Evolutionary conservation across 2,797 vertebrate genomes (phyloP).

Genomic region (Acestrorhynchus altus): DNA sequence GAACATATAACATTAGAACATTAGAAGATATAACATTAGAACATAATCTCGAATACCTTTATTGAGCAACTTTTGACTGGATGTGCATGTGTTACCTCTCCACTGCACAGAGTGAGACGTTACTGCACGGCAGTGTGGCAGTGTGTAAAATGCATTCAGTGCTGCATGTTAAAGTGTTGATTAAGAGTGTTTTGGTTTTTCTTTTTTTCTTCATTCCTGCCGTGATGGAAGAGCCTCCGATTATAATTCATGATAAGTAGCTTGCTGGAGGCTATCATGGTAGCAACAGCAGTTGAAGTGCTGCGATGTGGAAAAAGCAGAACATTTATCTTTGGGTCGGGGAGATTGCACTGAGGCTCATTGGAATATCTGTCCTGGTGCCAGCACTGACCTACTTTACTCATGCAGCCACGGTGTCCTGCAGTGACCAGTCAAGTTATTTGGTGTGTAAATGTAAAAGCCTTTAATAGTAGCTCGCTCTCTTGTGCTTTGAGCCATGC

Average conservation of each 20-base stretch:
- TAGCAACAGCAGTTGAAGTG: slow-evolving; percentile 11
- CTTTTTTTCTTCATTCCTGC: slow-evolving; percentile 1
- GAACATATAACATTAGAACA: neutral
- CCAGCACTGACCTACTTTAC: slow-evolving; percentile 75
- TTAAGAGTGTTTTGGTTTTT: slow-evolving; percentile 42
- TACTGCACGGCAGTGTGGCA: slow-evolving; percentile 4
- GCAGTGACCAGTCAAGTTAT: slow-evolving; percentile 61
- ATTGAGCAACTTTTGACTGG: no score
- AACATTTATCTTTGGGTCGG: slow-evolving; percentile 21
- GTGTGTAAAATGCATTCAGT: slow-evolving; percentile 29
- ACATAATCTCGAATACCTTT: neutral
- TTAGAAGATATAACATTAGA: no score
- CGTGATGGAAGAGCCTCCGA: slow-evolving; percentile 28
- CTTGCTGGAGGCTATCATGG: slow-evolving; percentile 38
- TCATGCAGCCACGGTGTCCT: slow-evolving; percentile 57
- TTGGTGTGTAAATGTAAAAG: slow-evolving; percentile 48
- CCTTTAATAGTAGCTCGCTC: slow-evolving; percentile 35
- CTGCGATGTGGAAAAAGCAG: slow-evolving; percentile 23
- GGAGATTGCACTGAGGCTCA: slow-evolving; percentile 42
- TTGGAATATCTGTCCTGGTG: slow-evolving; percentile 64
- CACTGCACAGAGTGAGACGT: neutral
- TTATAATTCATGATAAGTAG: slow-evolving; percentile 52
- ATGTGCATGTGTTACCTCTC: neutral
- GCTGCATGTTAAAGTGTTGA: slow-evolving; percentile 25
- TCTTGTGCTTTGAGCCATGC: slow-evolving; percentile 57